Percentiles rank a stretch among this genome's conserved stretches.
Conservation (phyloP, 2,888 invertebrate species). For the Syrphus vitripennis region DNA sequence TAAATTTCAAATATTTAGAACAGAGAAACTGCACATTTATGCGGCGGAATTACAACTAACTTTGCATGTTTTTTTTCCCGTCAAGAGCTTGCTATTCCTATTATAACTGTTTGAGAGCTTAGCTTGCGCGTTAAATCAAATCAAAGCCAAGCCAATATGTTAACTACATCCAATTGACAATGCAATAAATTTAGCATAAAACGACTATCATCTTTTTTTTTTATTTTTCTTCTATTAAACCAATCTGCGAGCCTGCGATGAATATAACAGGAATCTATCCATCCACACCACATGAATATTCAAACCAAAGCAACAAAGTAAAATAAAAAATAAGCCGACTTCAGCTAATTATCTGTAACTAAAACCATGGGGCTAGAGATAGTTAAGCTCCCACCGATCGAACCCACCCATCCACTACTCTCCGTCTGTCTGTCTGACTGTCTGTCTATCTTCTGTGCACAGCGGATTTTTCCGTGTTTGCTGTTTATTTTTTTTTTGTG, state of each 20-base stretch:
- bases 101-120: background rate
- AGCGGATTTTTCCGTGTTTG: slow-evolving; percentile 15
- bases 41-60: background rate
- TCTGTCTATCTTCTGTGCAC: slow-evolving; percentile 43
- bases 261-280: slow-evolving; percentile 14
- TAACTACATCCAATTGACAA: slow-evolving; percentile 45
- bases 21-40: background rate
- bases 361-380: slow-evolving; percentile 55
- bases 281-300: slow-evolving; percentile 50
- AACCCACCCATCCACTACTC: slow-evolving; percentile 61
- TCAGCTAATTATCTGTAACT: slow-evolving; percentile 65
- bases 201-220: slow-evolving; percentile 14
- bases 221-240: background rate
- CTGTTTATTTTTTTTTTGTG: slow-evolving; percentile 6
- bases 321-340: slow-evolving; percentile 1
- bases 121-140: slow-evolving; percentile 43
- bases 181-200: slow-evolving; percentile 35
- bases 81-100: background rate
- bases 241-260: background rate
- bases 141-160: slow-evolving; percentile 30
- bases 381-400: slow-evolving; percentile 63
- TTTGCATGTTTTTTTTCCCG: background rate
- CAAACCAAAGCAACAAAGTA: background rate
- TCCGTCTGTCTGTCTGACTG: slow-evolving; percentile 6
- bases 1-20: slow-evolving; percentile 2